Conservation (phyloP, 1,140 invertebrate genomes). For the Zaprionus camerounensis region DNA sequence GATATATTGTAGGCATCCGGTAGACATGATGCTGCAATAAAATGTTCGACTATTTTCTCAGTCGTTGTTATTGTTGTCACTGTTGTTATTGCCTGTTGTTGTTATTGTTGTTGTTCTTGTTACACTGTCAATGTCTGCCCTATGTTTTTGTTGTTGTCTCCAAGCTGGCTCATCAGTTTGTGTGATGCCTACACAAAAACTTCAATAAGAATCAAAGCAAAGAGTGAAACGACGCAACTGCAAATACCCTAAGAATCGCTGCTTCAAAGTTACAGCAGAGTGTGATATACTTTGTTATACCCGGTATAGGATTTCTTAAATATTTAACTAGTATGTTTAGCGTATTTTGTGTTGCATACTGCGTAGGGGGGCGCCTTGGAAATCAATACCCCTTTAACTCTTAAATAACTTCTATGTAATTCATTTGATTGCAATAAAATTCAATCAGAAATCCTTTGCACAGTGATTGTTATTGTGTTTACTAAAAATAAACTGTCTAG, state of each 20-base stretch:
- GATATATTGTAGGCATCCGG: conserved; percentile 83
- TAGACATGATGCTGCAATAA: conserved; percentile 82
- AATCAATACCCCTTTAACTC: too few species aligned
- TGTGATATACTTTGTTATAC: too few species aligned
- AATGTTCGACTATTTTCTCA: conserved; percentile 54
- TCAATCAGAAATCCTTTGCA: too few species aligned
- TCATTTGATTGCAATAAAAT: too few species aligned
- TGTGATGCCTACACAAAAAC: conserved; percentile 66
- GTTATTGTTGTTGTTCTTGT: conserved; percentile 56
- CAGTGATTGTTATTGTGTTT: too few species aligned
- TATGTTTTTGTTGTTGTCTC: conserved; percentile 48
- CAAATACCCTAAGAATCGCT: conserved; percentile 19
- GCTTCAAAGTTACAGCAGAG: neutral
- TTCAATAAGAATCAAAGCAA: conserved; percentile 50
- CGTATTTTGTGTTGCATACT: too few species aligned
- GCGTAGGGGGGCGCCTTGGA: too few species aligned
- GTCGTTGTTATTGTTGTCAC: conserved; percentile 18
- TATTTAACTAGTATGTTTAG: too few species aligned
- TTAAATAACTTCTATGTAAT: too few species aligned
- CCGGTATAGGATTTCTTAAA: too few species aligned
- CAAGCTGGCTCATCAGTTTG: conserved; percentile 53
- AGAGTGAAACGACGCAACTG: conserved; percentile 21
- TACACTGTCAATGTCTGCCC: conserved; percentile 66
- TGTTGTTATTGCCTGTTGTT: conserved; percentile 49
- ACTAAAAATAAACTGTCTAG: too few species aligned